Percentiles rank a stretch among this genome's conserved stretches.
Evolutionary conservation across 2,113 vertebrate species (phyloP).

Genomic region (Heloderma charlesbogerti): DNA sequence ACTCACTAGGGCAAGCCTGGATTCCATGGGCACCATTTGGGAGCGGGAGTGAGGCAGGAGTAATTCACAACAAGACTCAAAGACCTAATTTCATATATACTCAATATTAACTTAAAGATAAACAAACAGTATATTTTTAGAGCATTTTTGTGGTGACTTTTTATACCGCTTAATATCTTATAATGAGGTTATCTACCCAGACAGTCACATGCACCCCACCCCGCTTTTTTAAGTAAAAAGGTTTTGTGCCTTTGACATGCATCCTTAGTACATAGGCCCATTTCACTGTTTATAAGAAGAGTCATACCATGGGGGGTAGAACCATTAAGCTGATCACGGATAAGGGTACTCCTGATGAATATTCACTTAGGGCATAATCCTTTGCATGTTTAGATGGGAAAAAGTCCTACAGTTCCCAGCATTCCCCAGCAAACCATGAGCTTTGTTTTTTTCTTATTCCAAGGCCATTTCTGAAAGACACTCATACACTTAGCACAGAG

Average conservation of each 20-base stretch:
- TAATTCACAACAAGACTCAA: neutral
- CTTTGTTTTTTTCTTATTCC: neutral
- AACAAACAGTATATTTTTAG: neutral
- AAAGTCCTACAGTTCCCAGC: neutral
- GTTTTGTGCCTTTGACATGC: neutral
- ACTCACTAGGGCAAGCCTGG: neutral
- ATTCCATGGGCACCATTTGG: neutral
- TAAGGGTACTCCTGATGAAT: neutral
- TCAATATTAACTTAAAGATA: neutral
- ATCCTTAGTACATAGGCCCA: neutral
- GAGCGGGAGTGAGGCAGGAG: too few relatives aligned
- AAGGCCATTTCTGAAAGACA: neutral
- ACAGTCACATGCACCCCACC: neutral
- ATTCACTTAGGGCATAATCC: neutral
- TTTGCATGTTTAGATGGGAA: neutral
- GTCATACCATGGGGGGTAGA: neutral
- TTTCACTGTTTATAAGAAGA: neutral
- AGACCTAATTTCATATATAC: neutral
- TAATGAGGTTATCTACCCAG: neutral
- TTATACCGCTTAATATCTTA: neutral
- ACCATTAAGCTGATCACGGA: neutral
- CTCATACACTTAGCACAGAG: neutral
- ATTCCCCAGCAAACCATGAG: too few relatives aligned
- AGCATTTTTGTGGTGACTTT: neutral
- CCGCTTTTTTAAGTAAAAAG: neutral